Base-by-base conservation (phyloP, 2,113 vertebrate genomes). In the Suncus etruscus region DNA sequence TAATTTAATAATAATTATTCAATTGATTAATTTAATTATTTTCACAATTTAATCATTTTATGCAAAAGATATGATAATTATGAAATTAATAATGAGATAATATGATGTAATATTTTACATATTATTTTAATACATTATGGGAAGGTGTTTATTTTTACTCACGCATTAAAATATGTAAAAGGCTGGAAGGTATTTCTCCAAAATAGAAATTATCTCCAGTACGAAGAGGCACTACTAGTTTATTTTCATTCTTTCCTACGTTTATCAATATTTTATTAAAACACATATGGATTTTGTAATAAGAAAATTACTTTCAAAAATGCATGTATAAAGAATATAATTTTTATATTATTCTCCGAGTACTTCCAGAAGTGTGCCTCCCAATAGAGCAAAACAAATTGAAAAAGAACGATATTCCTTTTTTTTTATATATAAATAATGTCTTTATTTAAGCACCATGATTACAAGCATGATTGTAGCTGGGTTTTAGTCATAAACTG, bases 161-260 rank as follows among this genome's bases (percentile, higher is more conserved):
- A n/a, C 27, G 7, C 12, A 47, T 68, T 61, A n/a, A 47, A 69
- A 74, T 76, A 51, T 22, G 2, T 50, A 74, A 74, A 54, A 93
- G 51, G 77, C 22, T 83, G 39, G 31, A 75, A 89, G 14, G 73
- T 91, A 96, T 58, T 31, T 80, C 69, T 61, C 51, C 76, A 86
- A 73, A 61, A 85, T 15, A 65, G 9, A 86, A 90, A 81, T 89
- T 16, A 65, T 63, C 3, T 50, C 47, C 9, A 15, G 10, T 11
- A 77, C 2, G 47, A 1, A 8, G 25, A 90, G 14, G 4, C 0
- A 69, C 4, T 74, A 1, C 31, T 10, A 8, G 3, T 24, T 69
- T 69, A 45, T 85, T 91, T 89, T 79, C n/a, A 61, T 84, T 31
- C 74, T 58, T 86, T 75, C 68, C 45, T 81, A 2, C 65, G 29